Base-by-base conservation (phyloP, 1,140 invertebrate species). In the Drosophila lacteicornis region DNA sequence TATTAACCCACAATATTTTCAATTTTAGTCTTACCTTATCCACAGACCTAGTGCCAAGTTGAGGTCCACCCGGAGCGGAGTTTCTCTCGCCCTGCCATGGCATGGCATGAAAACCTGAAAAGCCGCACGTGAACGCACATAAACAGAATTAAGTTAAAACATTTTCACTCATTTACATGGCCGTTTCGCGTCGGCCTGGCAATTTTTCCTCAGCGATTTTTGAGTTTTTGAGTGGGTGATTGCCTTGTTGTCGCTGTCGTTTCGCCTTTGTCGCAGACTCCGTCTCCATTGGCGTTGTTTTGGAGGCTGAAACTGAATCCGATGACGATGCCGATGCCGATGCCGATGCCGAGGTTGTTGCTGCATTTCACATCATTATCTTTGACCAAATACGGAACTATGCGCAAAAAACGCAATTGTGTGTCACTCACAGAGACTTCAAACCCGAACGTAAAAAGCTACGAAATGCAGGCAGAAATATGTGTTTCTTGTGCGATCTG, bases 371-470 rank as follows among this genome's bases (percentile, higher is more conserved):
- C 85, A 90, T 90, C 85, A 90, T 90, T 90, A 90, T 90, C 85
- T 90, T 76, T 90, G 85, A 85, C 85, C 85, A 90, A 90, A 90
- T 90, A 90, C 86, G 85, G 85, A 90, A 90, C 86, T 85, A 82
- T 85, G 84, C 59, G 79, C 79, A 60, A 78, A 83, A 88, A 82
- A 91, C 86, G 79, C 85, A 85, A 90, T 90, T 90, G 85, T 90
- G 85, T 90, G 85, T 90, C 85, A 90, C 58, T 90, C 85, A 90
- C 60, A 62, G 86, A 60, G 81, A 73, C 85, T 71, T 90, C 80
- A 88, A 66, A 75, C 40, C 49, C 53, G 42, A 60, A 71, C 68
- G 27, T 36, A 74, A 74, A 70, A 73, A 38, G 70, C 68, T 45
- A 58, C 66, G 67, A 73, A 68, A 56, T 57, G 60, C 60, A 62